Evolutionary conservation across 2,797 vertebrate species (phyloP).

Genomic region (Eidolon dupreanum): DNA sequence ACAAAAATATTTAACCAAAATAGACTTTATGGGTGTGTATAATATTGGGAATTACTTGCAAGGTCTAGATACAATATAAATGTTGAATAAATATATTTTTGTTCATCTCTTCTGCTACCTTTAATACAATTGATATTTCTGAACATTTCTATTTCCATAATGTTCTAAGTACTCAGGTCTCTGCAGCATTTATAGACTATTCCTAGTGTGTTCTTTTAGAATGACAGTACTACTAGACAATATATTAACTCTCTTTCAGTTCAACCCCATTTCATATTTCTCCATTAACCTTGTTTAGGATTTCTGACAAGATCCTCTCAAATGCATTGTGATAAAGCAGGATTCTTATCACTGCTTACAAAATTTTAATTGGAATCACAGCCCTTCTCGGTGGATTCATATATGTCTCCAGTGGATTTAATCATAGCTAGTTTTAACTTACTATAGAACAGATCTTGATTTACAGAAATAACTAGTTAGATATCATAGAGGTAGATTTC

Average conservation of each 20-base stretch:
- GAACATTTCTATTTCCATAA: neutral
- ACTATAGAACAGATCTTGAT: constrained; percentile 17
- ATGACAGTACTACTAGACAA: neutral
- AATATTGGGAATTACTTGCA: neutral
- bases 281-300: constrained; percentile 44
- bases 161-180: neutral
- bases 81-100: neutral
- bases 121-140: neutral
- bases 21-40: neutral
- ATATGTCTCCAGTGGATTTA: constrained; percentile 21
- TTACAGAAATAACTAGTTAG: constrained; percentile 32
- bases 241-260: neutral
- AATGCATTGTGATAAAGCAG: constrained; percentile 33
- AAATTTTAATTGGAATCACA: constrained; percentile 55
- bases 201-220: neutral
- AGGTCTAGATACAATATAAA: neutral
- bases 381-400: neutral
- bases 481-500: neutral
- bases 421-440: constrained; percentile 37
- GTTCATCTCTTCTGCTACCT: neutral
- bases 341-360: constrained; percentile 50
- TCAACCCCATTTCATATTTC: constrained; percentile 50
- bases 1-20: neutral
- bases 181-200: neutral
- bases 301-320: constrained; percentile 58